phyloP scores from a whole-genome alignment of 2,888 invertebrate species.

The Leucozona laternaria region DNA sequence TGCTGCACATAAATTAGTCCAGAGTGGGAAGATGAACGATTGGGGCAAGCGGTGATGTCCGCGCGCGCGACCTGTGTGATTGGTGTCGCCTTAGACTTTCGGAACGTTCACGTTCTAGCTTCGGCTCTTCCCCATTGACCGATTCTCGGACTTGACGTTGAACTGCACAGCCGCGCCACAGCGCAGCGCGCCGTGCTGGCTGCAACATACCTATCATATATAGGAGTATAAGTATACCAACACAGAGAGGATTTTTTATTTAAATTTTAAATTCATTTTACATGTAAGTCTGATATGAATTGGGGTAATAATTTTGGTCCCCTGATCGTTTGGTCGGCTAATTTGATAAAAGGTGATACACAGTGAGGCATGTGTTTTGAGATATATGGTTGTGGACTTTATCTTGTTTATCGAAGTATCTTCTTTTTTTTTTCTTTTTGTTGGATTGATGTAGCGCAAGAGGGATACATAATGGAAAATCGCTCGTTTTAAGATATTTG shows the following conservation, averaged over 20 bases:
- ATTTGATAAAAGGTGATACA: conserved; percentile 75
- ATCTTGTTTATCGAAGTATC: conserved; percentile 74
- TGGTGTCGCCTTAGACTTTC: conserved; percentile 43
- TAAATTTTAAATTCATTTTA: conserved; percentile 76
- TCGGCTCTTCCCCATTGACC: conserved; percentile 8
- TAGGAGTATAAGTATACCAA: not conserved
- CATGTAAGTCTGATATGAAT: conserved; percentile 76
- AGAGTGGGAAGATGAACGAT: conserved; percentile 76
- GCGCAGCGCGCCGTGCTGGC: not conserved
- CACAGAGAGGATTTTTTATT: conserved; percentile 51
- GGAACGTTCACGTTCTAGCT: not conserved
- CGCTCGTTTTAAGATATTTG: conserved; percentile 76
- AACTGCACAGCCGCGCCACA: not conserved
- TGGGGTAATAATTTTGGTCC: conserved; percentile 76
- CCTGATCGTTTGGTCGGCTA: conserved; percentile 75
- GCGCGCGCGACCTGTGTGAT: conserved; percentile 61
- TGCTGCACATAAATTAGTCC: conserved; percentile 72
- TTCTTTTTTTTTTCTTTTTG: conserved; percentile 19
- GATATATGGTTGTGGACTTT: conserved; percentile 73
- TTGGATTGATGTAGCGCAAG: conserved; percentile 58
- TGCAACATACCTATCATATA: not conserved
- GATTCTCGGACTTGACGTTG: not conserved
- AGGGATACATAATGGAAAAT: conserved; percentile 74
- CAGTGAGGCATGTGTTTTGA: conserved; percentile 74
- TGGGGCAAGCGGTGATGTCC: conserved; percentile 64